Percentiles rank a stretch among this genome's conserved stretches.
phyloP scores from a whole-genome alignment of 2,113 vertebrate species.

The Mobula hypostoma region DNA sequence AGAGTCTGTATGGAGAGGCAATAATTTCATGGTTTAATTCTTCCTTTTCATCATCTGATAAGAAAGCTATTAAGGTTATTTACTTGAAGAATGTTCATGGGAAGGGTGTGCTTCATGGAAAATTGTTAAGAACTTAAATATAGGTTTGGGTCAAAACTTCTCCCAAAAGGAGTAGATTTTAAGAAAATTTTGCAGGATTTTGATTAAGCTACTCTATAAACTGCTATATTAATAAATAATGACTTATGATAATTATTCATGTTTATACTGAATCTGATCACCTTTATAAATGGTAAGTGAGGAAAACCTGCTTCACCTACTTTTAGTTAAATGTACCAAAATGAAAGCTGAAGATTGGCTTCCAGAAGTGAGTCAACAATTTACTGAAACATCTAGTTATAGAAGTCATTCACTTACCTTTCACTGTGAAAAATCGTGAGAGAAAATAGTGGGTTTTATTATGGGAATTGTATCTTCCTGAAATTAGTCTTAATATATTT shows the following conservation, averaged over 20 bases:
- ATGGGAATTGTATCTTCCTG: neutral
- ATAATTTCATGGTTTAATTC: neutral
- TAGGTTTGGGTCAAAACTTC: too few relatives aligned
- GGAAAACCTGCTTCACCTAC: neutral
- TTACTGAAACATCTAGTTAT: too few relatives aligned
- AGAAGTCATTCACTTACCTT: neutral
- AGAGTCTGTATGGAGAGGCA: too few relatives aligned
- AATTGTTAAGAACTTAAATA: neutral
- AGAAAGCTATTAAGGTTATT: neutral
- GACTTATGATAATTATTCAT: neutral
- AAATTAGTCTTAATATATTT: conserved; percentile 18
- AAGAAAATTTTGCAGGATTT: neutral
- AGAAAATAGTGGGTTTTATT: neutral
- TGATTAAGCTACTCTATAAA: neutral
- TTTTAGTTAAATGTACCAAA: neutral
- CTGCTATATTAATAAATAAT: neutral
- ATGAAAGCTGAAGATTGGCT: neutral
- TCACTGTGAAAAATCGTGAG: neutral
- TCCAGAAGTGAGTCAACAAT: neutral
- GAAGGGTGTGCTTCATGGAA: neutral
- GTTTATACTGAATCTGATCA: neutral
- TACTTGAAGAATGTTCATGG: neutral
- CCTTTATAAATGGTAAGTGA: neutral
- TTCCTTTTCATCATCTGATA: neutral
- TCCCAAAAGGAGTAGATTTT: neutral